A percentile compares a stretch with the other conserved stretches of the same genome.
Evolutionary conservation across 2,888 invertebrate genomes (phyloP).

Genomic region (Iphiclides podalirius): DNA sequence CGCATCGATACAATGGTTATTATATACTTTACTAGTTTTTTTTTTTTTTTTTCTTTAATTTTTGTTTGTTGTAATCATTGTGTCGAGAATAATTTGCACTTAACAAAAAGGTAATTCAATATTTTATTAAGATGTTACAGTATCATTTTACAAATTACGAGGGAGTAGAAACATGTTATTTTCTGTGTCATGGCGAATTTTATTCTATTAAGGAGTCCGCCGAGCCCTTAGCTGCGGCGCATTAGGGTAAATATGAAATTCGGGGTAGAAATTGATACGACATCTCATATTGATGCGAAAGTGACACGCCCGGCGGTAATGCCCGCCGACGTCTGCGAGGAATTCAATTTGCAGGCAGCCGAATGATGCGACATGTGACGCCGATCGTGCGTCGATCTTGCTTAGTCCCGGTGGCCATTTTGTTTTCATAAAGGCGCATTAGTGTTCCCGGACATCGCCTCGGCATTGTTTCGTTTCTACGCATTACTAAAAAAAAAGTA

Average conservation of each 20-base stretch:
- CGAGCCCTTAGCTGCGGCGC: constrained; percentile 20
- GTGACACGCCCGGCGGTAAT: constrained; percentile 25
- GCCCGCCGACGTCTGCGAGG: constrained; percentile 4
- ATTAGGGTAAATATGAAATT: constrained; percentile 49
- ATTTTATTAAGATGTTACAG: too few species aligned
- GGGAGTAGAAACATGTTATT: not conserved
- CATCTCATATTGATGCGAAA: constrained; percentile 37
- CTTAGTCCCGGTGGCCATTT: constrained; percentile 1
- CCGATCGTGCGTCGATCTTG: not conserved
- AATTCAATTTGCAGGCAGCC: constrained; percentile 17
- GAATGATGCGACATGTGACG: constrained; percentile 13
- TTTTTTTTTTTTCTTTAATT: too few species aligned
- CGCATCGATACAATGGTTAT: too few species aligned
- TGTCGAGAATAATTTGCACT: too few species aligned
- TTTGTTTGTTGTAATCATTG: too few species aligned
- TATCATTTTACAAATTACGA: not conserved
- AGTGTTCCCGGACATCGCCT: too few species aligned
- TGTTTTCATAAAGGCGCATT: constrained; percentile 1
- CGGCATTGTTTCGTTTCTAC: too few species aligned
- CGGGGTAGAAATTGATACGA: constrained; percentile 45
- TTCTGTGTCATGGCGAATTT: not conserved
- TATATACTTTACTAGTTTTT: too few species aligned
- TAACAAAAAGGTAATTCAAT: too few species aligned
- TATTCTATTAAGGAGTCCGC: not conserved
- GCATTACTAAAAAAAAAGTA: too few species aligned